Evolutionary conservation across 2,888 invertebrate species (phyloP), one percentile per base, ranked within the genome.

Genomic region (Lingula anatina): DNA sequence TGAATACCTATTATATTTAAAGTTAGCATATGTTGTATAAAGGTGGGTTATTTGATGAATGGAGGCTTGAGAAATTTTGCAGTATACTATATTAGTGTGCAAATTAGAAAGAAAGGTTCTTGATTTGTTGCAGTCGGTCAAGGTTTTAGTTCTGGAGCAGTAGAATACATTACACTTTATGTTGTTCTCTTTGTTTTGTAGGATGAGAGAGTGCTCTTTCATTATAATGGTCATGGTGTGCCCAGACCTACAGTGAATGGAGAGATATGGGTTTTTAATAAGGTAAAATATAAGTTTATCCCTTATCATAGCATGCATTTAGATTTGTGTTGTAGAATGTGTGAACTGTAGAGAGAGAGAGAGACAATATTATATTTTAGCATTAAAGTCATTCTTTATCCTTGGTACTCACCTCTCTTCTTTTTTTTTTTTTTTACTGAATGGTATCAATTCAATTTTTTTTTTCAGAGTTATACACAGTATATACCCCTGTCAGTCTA

Each of bases 201-300:
- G 76, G 97, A 97, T 68, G 99, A 99, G 74, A 83, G 99, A 56
- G 95, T 99, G 35, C 80, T 99, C 47, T 99, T 99, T 79, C 99
- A 99, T 79, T 99, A 99, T 78, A 99, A 99, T 78, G 99, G 99
- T 0, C 99, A 99, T 76, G 99, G 99, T 18, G 99, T 99, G 51
- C 99, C 99, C 38, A 89, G 89, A 76, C 99, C 99, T 28, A 99
- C 99, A 9, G 83, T 86, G 20, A 99, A 99, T 80, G 97, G 99
- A 7, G 99, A 99, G 82, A 92, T 97, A 66, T 97, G 97, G 97
- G 96, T 99, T 3, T 99, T 99, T 80, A 99, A 99, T 80, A 86
- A 89, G 80, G 90, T 90, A 74, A 74, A 79, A 67, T n/a, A n/a
- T n/a, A n/a, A n/a, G n/a, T n/a, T n/a, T n/a, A n/a, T n/a, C n/a